phyloP scores from a whole-genome alignment of 2,888 invertebrate species.

The Sinelater perroti region DNA sequence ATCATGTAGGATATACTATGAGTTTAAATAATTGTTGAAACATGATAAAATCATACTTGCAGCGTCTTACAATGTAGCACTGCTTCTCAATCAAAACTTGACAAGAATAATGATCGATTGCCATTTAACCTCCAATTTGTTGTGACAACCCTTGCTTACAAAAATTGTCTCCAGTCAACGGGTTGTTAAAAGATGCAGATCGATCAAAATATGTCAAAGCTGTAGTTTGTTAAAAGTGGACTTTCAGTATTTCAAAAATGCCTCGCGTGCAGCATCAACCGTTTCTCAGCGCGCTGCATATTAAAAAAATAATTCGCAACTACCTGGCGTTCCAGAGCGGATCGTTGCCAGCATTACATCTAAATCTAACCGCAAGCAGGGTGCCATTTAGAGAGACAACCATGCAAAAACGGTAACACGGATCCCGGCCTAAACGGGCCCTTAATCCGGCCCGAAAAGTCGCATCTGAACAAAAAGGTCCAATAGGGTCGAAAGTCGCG shows the following conservation, averaged over 20 bases:
- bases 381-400: constrained; percentile 55
- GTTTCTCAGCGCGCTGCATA: too few species aligned
- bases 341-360: constrained; percentile 42
- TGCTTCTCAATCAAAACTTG: neutral
- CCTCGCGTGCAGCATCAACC: too few species aligned
- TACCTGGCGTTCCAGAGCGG: constrained; percentile 33
- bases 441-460: constrained; percentile 46
- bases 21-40: too few species aligned
- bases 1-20: too few species aligned
- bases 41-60: too few species aligned
- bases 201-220: constrained; percentile 38
- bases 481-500: constrained; percentile 52
- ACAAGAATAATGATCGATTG: constrained; percentile 31
- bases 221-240: too few species aligned
- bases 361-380: constrained; percentile 55
- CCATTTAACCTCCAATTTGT: constrained; percentile 30
- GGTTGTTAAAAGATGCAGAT: constrained; percentile 29
- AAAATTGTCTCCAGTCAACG: constrained; percentile 31
- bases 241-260: too few species aligned
- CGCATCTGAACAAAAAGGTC: constrained; percentile 35
- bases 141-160: constrained; percentile 38
- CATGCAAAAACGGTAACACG: constrained; percentile 58
- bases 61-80: neutral
- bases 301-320: too few species aligned
- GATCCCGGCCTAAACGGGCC: constrained; percentile 24